These are phyloP conservation scores for Agonum fuliginosum DNA, from an alignment of 2,888 invertebrate genomes.

Conservation along the genomic window DNA sequence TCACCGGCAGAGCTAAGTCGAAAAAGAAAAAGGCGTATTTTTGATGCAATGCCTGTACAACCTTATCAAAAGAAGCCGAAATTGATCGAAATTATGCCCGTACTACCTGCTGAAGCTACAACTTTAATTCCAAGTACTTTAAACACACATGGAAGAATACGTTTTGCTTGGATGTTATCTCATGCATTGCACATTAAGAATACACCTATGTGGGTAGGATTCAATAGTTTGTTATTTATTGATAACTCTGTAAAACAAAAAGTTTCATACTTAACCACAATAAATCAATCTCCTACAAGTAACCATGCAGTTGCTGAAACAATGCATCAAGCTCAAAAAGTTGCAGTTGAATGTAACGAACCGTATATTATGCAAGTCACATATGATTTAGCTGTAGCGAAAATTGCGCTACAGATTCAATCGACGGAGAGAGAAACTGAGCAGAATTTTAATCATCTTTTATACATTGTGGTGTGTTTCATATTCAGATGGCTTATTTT, in stretches of 20 bases:
- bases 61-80: conserved; percentile 58
- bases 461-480: conserved; percentile 68
- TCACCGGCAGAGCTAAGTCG: no score
- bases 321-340: conserved; percentile 61
- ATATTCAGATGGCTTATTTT: conserved; percentile 66
- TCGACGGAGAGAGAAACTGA: conserved; percentile 57
- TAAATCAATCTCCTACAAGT: conserved; percentile 53
- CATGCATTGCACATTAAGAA: conserved; percentile 62
- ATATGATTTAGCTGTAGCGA: conserved; percentile 60
- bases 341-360: conserved; percentile 63
- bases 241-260: conserved; percentile 60
- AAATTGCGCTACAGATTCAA: conserved; percentile 62
- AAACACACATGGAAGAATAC: no score
- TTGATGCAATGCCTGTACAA: conserved; percentile 56
- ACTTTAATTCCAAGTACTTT: conserved; percentile 40
- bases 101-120: conserved; percentile 34
- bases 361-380: conserved; percentile 56
- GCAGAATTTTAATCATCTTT: conserved; percentile 33
- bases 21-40: conserved; percentile 57
- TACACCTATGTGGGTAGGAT: conserved; percentile 68
- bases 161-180: conserved; percentile 61
- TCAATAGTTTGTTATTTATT: conserved; percentile 61
- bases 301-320: conserved; percentile 62
- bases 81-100: conserved; percentile 34
- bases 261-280: conserved; percentile 63